A percentile compares a stretch with the other conserved stretches of the same genome.
These are phyloP conservation scores for Gadopsis marmoratus DNA, from an alignment of 2,797 vertebrate species.

Conservation along the genomic window DNA sequence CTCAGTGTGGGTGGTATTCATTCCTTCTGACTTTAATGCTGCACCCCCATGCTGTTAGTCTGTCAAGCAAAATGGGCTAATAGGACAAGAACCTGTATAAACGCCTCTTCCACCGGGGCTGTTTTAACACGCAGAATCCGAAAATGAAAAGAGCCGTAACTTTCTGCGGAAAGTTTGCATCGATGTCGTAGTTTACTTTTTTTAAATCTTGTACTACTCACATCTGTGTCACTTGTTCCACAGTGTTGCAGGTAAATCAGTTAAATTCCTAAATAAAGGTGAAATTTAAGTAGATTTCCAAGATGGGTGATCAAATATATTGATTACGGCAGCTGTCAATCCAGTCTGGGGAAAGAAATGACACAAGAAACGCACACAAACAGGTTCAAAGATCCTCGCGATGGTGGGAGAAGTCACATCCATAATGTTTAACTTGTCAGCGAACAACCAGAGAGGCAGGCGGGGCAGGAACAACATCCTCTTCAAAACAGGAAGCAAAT, in stretches of 20 bases:
- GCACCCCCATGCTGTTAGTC: conserved; percentile 39
- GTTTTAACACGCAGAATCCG: not conserved
- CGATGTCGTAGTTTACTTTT: not conserved
- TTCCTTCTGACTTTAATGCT: conserved; percentile 36
- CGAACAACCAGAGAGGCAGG: not conserved
- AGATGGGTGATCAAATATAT: not conserved
- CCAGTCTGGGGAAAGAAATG: not conserved
- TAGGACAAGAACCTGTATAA: conserved; percentile 18
- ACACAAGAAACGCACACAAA: not conserved
- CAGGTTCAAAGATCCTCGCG: not conserved
- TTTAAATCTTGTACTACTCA: not conserved
- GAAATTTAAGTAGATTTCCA: not conserved
- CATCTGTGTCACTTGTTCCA: not conserved
- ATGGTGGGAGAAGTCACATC: not conserved
- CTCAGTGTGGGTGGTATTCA: conserved; percentile 27
- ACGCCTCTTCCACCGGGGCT: not conserved
- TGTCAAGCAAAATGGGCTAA: conserved; percentile 23
- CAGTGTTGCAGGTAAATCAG: not conserved
- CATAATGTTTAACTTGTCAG: not conserved
- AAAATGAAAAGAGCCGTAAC: conserved; percentile 6
- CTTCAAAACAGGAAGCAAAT: not conserved
- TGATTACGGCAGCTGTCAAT: not conserved
- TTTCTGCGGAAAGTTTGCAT: not conserved
- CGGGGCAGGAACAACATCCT: conserved; percentile 13
- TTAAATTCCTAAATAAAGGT: not conserved